Conservation (phyloP, 2,888 invertebrate genomes). For the Quadroppia sp. region DNA sequence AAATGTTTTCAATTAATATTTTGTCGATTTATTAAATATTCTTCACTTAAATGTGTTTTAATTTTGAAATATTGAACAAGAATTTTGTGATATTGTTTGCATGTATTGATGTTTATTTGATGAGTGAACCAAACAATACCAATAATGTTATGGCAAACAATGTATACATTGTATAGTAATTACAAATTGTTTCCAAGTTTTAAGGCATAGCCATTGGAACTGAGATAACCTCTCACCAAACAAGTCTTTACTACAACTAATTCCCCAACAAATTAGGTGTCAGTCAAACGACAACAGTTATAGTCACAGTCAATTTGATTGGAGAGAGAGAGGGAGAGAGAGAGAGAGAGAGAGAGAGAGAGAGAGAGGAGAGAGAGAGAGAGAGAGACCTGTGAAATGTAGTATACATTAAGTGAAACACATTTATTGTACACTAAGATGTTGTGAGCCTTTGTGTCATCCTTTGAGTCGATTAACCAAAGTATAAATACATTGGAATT, state of each 20-base stretch:
- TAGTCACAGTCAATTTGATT: not conserved
- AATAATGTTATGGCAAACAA: not conserved
- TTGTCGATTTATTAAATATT: not conserved
- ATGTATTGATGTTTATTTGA: not conserved
- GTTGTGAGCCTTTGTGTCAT: too few relatives aligned
- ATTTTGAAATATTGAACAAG: not conserved
- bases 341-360: not conserved
- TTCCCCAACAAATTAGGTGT: not conserved
- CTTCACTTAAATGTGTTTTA: not conserved
- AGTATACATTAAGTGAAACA: too few relatives aligned
- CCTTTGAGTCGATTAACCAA: too few relatives aligned
- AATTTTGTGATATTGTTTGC: not conserved
- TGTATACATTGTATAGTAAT: too few relatives aligned
- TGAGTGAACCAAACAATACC: not conserved
- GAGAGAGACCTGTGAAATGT: too few relatives aligned
- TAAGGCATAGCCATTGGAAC: not conserved
- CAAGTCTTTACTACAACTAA: not conserved
- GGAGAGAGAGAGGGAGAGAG: not conserved
- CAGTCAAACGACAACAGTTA: not conserved
- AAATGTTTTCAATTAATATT: not conserved
- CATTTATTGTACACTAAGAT: too few relatives aligned
- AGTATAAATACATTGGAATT: too few relatives aligned
- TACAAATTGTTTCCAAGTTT: not conserved
- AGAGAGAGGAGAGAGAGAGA: too few relatives aligned
- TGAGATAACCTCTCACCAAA: not conserved